A percentile compares a stretch with the other conserved stretches of the same genome.
These are phyloP conservation scores for Cranoglanis bouderius DNA, from an alignment of 2,113 vertebrate species.

Conservation along the genomic window DNA sequence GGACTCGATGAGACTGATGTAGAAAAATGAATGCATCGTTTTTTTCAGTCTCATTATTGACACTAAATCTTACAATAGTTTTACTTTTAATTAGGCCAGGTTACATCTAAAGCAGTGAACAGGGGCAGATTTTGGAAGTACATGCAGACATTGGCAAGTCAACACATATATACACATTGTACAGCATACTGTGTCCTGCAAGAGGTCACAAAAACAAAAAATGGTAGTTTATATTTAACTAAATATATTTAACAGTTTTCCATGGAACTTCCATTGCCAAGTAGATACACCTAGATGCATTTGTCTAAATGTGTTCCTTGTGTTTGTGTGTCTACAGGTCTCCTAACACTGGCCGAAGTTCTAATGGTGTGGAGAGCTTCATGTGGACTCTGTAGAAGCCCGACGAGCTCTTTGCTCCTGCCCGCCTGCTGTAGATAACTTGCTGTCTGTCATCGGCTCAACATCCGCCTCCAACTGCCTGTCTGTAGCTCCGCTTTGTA, in stretches of 20 bases:
- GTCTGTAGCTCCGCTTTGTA: slow-evolving; percentile 76
- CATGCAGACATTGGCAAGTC: not conserved
- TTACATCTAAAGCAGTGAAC: not conserved
- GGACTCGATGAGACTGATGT: not conserved
- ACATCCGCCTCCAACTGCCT: slow-evolving; percentile 65
- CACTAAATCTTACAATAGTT: not conserved
- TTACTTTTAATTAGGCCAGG: not conserved
- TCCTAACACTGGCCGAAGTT: slow-evolving; percentile 86
- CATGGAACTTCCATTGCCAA: not conserved
- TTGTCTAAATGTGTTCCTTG: slow-evolving; percentile 19
- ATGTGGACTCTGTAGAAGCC: slow-evolving; percentile 74
- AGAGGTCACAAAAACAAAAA: not conserved
- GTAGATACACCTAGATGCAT: not conserved
- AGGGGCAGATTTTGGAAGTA: not conserved
- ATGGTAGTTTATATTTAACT: not conserved
- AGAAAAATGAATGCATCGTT: not conserved
- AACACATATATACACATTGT: not conserved
- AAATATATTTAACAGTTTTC: not conserved
- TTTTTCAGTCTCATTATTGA: not conserved
- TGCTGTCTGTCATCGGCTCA: slow-evolving; percentile 74
- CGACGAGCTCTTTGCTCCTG: slow-evolving; percentile 71
- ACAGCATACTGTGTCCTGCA: not conserved
- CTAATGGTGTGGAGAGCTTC: slow-evolving; percentile 65
- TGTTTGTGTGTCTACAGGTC: slow-evolving; percentile 82
- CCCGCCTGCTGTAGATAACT: slow-evolving; percentile 72